Conservation (phyloP, 2,797 vertebrate genomes). For the Acrossocheilus fasciatus region DNA sequence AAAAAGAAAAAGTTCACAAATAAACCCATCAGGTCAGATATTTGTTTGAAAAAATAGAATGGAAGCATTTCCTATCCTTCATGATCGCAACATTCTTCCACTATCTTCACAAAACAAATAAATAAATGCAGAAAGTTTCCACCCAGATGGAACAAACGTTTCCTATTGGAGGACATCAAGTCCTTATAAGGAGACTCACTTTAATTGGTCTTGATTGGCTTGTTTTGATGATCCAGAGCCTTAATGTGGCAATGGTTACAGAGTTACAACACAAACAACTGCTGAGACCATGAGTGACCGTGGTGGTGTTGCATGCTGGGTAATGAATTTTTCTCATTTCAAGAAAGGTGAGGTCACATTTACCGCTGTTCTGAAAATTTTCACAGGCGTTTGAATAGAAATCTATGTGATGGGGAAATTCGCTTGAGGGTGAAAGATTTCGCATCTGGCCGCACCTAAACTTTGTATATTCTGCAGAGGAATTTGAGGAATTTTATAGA, state of each 20-base stretch:
- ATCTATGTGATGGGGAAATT: not conserved
- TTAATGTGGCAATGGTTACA: not conserved
- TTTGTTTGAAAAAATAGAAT: not conserved
- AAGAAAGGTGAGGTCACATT: not conserved
- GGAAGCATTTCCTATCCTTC: constrained; percentile 39
- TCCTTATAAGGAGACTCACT: constrained; percentile 18
- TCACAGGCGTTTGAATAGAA: not conserved
- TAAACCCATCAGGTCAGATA: not conserved
- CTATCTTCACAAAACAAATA: constrained; percentile 65
- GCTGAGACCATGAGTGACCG: not conserved
- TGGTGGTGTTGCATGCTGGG: constrained; percentile 33
- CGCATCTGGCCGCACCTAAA: not conserved
- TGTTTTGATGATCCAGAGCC: not conserved
- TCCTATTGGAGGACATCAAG: constrained; percentile 19
- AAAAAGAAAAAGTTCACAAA: not conserved
- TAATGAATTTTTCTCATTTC: not conserved
- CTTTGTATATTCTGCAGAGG: not conserved
- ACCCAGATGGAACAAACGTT: constrained; percentile 21
- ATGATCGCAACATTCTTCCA: constrained; percentile 65
- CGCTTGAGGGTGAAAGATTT: not conserved
- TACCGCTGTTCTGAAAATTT: not conserved
- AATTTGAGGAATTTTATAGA: not conserved
- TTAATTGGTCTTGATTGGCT: constrained; percentile 1
- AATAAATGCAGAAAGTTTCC: constrained; percentile 59
- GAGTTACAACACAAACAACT: not conserved